Evolutionary conservation across 2,888 invertebrate species (phyloP), one percentile per base, ranked within the genome.

Genomic region (Himalopsyche tibetana): DNA sequence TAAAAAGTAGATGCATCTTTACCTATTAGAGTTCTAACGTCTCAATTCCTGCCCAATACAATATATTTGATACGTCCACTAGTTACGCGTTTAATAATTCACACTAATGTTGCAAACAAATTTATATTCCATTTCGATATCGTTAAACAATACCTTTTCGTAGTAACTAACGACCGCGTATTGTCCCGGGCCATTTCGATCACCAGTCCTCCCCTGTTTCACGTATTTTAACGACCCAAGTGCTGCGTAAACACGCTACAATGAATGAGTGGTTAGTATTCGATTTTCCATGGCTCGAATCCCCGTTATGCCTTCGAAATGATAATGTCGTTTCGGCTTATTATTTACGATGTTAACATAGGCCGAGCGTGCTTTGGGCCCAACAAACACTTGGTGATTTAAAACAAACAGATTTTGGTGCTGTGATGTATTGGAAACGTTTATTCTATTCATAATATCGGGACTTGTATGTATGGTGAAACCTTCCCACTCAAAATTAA

Each of bases 291-390:
- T 3, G 28, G 74, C 38, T 74, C 74, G 36, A 74, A 38, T 74
- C 74, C 38, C 74, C 28, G 74, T 74, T 74, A 74, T 38, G 28
- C 36, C 74, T 74, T 36, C 38, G 36, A 74, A 74, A 38, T 74
- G 36, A 74, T 74, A 38, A 74, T 74, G 74, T 74, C 74, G 74
- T 36, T 74, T 74, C 19, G 74, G 74, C 38, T 38, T 74, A 74
- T 74, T 74, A 74, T 74, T 74, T 74, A 74, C 12, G 19, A 74
- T 74, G 74, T 74, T 74, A 74, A 69, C 69, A 69, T 38, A 74
- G 15, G 38, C 74, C 36, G 36, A 36, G 36, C 74, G 74, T 38
- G 74, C 74, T 38, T 6, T 12, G 74, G 74, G 36, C 5, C 38
- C 15, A 11, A 74, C 74, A 74, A 74, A 38, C 74, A 74, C 28